These are phyloP conservation scores for Parelbella ahira DNA, from an alignment of 2,888 invertebrate species.

Conservation along the genomic window DNA sequence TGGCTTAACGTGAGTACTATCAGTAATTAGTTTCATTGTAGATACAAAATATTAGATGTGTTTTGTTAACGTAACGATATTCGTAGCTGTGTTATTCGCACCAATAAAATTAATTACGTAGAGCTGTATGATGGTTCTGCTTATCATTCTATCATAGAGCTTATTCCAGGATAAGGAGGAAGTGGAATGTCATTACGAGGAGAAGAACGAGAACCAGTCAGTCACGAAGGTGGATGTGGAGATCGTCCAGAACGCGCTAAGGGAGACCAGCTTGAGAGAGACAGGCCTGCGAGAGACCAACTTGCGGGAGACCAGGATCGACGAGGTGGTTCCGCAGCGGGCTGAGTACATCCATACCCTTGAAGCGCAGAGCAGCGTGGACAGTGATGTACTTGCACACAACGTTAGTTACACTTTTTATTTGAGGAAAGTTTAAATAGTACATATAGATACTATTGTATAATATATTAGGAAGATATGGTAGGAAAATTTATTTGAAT, in stretches of 20 bases:
- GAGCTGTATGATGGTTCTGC: no score
- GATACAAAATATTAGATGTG: no score
- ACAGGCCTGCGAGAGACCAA: slow-evolving; percentile 40
- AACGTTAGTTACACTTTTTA: slow-evolving; percentile 86
- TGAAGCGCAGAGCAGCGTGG: slow-evolving; percentile 77
- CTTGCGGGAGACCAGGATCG: slow-evolving; percentile 84
- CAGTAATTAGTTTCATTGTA: slow-evolving; percentile 14
- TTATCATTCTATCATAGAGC: no score
- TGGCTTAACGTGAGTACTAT: slow-evolving; percentile 3
- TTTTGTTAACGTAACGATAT: no score
- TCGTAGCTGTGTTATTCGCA: no score
- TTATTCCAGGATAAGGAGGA: slow-evolving; percentile 70
- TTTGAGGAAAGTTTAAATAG: no score
- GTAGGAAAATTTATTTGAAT: no score
- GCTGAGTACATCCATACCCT: slow-evolving; percentile 70
- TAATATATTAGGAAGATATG: no score
- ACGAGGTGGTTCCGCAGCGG: slow-evolving; percentile 73
- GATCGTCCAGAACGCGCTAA: slow-evolving; percentile 54
- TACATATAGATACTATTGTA: no score
- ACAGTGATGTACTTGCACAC: slow-evolving; percentile 83
- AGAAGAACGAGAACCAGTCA: slow-evolving; percentile 68
- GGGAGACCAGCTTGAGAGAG: slow-evolving; percentile 54
- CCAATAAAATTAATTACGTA: no score
- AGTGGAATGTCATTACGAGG: slow-evolving; percentile 73
- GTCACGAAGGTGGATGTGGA: slow-evolving; percentile 56